Evolutionary conservation across 2,888 invertebrate species (phyloP), one percentile per base, ranked within the genome.

Genomic region (Allophyes oxyacanthae): DNA sequence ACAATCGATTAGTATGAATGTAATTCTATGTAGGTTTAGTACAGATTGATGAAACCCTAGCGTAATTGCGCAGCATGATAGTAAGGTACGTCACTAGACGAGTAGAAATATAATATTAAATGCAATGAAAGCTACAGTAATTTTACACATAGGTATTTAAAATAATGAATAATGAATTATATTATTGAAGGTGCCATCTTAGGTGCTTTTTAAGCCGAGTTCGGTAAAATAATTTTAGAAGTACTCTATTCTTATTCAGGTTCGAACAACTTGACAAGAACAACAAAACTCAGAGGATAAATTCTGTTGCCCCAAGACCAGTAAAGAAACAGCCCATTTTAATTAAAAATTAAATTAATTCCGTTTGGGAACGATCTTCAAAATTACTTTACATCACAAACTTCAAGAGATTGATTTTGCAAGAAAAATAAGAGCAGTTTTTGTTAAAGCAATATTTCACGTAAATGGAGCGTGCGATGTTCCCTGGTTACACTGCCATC

Each of bases 341-440:
- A 69, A 73, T 72, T 72, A 54, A 53, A 71, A 56, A 63, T 51
- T 44, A 44, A 57, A 66, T 65, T 30, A 61, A 45, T 41, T 43
- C 55, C 50, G 25, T 20, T 48, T 43, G 44, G 48, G 49, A 46
- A 50, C 33, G 32, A 59, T 52, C 25, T 13, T 36, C 42, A 30
- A 54, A 56, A 62, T 69, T 45, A 30, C 46, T 62, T 65, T 49
- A 15, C 36, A 57, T 59, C 48, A 52, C 48, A 28, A 52, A 60
- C 42, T 45, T 53, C 42, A 10, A n/a, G 50, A 56, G 62, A 70
- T 70, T 71, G 71, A 58, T 55, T 50, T 55, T 44, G 34, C 56
- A 48, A 57, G 36, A 55, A 57, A 64, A 64, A 59, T 37, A 62
- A 36, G 45, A 48, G 51, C 30, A 25, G 26, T 52, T 67, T 62